phyloP scores from a whole-genome alignment of 2,113 vertebrate genomes.

The Scartelaos histophorus region DNA sequence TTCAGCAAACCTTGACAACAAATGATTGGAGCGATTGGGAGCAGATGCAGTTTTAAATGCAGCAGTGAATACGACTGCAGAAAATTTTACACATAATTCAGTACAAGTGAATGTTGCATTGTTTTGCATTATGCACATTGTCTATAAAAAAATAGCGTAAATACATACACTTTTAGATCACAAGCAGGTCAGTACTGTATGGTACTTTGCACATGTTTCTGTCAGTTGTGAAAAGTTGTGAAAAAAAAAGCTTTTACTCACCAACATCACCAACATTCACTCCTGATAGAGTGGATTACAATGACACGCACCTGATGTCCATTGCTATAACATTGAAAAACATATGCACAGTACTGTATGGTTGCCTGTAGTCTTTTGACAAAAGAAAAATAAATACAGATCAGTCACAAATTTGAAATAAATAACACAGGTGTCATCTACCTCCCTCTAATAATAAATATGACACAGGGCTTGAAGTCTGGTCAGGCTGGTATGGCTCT shows the following conservation, averaged over 20 bases:
- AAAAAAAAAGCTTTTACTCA: background rate
- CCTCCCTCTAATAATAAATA: constrained; percentile 34
- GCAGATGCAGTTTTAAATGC: constrained; percentile 14
- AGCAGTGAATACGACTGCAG: constrained; percentile 41
- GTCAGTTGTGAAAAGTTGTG: background rate
- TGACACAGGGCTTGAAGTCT: constrained; percentile 47
- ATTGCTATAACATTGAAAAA: background rate
- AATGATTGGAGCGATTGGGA: constrained; percentile 7
- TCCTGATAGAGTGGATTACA: background rate
- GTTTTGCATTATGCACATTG: constrained; percentile 46
- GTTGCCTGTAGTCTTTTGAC: constrained; percentile 43
- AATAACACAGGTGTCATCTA: constrained; percentile 61
- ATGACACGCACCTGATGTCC: background rate
- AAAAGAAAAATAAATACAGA: constrained; percentile 64
- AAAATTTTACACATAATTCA: constrained; percentile 39
- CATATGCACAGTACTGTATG: background rate
- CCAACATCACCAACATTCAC: background rate
- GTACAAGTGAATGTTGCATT: constrained; percentile 45
- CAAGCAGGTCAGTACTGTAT: constrained; percentile 15
- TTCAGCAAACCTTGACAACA: constrained; percentile 21
- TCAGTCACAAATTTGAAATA: constrained; percentile 56
- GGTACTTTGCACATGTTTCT: background rate
- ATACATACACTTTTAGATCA: constrained; percentile 10
- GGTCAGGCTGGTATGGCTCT: constrained; percentile 57
- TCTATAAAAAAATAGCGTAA: constrained; percentile 18